Percentiles rank a stretch among this genome's conserved stretches.
Evolutionary conservation across 2,888 invertebrate genomes (phyloP).

Genomic region (Diachrysia chrysitis): DNA sequence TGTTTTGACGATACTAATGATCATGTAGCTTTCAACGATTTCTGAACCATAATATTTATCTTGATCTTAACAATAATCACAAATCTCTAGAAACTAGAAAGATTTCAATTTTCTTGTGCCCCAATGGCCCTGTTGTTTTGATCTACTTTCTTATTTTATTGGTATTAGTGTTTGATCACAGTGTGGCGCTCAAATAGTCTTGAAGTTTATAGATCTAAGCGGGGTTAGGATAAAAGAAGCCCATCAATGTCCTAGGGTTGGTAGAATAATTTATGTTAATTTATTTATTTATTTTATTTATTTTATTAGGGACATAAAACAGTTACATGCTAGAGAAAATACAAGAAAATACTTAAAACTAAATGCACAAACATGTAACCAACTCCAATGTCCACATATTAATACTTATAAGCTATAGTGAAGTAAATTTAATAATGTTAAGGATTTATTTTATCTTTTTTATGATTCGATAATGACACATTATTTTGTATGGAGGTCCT

Average conservation of each 20-base stretch:
- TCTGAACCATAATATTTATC: background rate
- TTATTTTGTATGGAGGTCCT: too few species aligned
- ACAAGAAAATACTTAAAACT: too few species aligned
- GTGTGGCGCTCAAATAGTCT: slow-evolving; percentile 16
- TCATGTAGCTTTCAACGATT: background rate
- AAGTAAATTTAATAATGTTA: background rate
- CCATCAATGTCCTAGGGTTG: slow-evolving; percentile 22
- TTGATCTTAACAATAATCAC: background rate
- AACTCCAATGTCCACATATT: too few species aligned
- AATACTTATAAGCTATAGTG: background rate
- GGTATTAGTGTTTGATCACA: slow-evolving; percentile 43
- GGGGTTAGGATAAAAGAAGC: background rate
- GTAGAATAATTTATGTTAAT: background rate
- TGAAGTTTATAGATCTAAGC: slow-evolving; percentile 35
- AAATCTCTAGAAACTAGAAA: background rate
- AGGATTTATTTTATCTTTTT: background rate
- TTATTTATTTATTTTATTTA: too few species aligned
- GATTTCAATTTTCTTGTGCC: background rate
- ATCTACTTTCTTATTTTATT: slow-evolving; percentile 31
- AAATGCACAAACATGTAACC: too few species aligned
- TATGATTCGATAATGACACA: background rate
- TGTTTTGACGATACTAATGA: background rate
- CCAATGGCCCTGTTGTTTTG: background rate
- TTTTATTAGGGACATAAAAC: too few species aligned
- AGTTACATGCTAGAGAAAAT: too few species aligned